A percentile compares a stretch with the other conserved stretches of the same genome.
Conservation (phyloP, 2,888 invertebrate species). For the Patella ulyssiponensis region DNA sequence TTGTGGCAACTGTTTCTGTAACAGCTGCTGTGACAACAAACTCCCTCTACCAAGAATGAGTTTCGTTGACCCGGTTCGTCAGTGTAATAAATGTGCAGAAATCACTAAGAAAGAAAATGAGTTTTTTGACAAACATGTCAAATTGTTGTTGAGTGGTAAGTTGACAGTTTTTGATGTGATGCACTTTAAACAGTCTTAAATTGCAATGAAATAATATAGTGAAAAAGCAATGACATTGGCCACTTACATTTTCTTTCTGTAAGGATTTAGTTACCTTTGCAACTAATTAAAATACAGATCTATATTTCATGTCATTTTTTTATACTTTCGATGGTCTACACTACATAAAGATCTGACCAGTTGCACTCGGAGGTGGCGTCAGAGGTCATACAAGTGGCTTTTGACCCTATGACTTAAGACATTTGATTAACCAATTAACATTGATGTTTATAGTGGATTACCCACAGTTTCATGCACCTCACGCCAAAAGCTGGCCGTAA, state of each 20-base stretch:
- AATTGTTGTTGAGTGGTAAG: slow-evolving; percentile 71
- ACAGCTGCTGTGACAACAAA: slow-evolving; percentile 71
- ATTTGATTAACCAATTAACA: too few species aligned
- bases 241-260: background rate
- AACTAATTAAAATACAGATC: slow-evolving; percentile 17
- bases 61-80: slow-evolving; percentile 75
- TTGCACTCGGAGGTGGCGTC: too few species aligned
- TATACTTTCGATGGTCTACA: too few species aligned
- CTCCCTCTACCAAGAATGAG: slow-evolving; percentile 74
- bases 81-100: slow-evolving; percentile 71
- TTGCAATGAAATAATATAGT: too few species aligned
- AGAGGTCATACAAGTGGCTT: too few species aligned
- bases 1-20: slow-evolving; percentile 74
- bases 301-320: too few species aligned
- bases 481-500: too few species aligned
- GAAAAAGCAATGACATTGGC: background rate
- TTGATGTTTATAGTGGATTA: too few species aligned
- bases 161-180: background rate
- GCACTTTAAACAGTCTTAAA: too few species aligned
- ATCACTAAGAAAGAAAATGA: slow-evolving; percentile 73
- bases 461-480: too few species aligned
- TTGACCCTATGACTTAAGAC: too few species aligned
- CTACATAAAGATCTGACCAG: too few species aligned
- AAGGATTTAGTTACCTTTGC: slow-evolving; percentile 28
- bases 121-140: slow-evolving; percentile 74